Evolutionary conservation across 1,140 invertebrate species (phyloP).

Genomic region (Amyelois transitella): DNA sequence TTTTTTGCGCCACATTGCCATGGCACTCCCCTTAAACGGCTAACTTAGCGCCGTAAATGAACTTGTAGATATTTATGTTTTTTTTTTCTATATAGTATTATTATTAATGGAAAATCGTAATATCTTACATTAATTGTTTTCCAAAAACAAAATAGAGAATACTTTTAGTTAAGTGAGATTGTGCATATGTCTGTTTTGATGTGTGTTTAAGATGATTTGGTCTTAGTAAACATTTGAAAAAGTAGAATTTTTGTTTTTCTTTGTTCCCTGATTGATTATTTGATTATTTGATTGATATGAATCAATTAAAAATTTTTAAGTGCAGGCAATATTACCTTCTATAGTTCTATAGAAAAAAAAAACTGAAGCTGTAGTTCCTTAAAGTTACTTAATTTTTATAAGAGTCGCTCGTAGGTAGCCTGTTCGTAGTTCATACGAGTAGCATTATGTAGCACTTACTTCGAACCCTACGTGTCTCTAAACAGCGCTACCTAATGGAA

Average conservation of each 20-base stretch:
- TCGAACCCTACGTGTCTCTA: too few species aligned
- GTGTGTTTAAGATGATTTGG: conserved; percentile 73
- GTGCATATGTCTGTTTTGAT: conserved; percentile 73
- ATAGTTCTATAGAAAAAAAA: not conserved
- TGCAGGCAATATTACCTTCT: not conserved
- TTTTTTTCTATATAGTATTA: conserved; percentile 66
- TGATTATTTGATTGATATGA: not conserved
- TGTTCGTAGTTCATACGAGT: too few species aligned
- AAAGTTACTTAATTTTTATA: too few species aligned
- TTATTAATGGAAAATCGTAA: conserved; percentile 55
- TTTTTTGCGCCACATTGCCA: conserved; percentile 40
- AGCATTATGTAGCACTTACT: too few species aligned
- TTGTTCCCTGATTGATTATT: not conserved
- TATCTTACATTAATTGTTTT: conserved; percentile 54
- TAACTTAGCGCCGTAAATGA: conserved; percentile 61
- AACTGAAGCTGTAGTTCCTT: too few species aligned
- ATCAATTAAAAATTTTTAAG: not conserved
- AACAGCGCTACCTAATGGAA: too few species aligned
- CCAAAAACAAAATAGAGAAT: conserved; percentile 57
- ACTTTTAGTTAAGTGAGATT: conserved; percentile 70
- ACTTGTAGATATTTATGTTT: conserved; percentile 66
- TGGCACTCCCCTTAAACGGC: not conserved
- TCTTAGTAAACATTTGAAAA: conserved; percentile 72
- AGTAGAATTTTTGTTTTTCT: conserved; percentile 31
- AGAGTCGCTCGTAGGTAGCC: too few species aligned